phyloP scores from a whole-genome alignment of 2,797 vertebrate species.

The Amblyopsis hoosieri region DNA sequence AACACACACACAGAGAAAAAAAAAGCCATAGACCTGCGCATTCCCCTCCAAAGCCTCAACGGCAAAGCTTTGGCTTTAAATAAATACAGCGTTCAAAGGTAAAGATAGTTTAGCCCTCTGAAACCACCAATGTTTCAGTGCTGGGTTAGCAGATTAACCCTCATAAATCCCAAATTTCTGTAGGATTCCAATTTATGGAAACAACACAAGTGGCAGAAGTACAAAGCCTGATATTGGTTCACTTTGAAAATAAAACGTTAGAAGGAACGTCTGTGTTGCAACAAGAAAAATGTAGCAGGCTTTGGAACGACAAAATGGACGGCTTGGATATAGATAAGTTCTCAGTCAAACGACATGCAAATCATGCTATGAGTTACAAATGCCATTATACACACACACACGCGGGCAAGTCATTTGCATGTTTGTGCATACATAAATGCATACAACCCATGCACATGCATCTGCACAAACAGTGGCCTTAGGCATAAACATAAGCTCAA shows the following conservation, averaged over 20 bases:
- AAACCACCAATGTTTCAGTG: conserved; percentile 59
- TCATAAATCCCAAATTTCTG: conserved; percentile 64
- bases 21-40: conserved; percentile 65
- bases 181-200: conserved; percentile 42
- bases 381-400: conserved; percentile 6
- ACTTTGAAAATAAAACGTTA: conserved; percentile 14
- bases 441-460: no score
- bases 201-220: conserved; percentile 50
- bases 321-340: not conserved
- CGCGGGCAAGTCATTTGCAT: not conserved
- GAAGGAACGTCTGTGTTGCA: not conserved
- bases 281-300: not conserved
- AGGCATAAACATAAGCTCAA: no score
- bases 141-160: conserved; percentile 61
- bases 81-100: conserved; percentile 61
- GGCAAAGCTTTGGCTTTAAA: conserved; percentile 55
- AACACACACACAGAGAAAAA: conserved; percentile 17
- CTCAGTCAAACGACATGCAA: not conserved
- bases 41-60: conserved; percentile 50
- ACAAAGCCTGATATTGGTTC: conserved; percentile 11
- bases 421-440: no score
- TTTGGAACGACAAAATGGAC: not conserved
- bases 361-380: not conserved
- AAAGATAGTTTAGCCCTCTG: conserved; percentile 55
- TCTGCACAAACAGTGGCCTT: no score